These are phyloP conservation scores for Girardia tigrina DNA, from an alignment of 2,888 invertebrate species.

Conservation along the genomic window DNA sequence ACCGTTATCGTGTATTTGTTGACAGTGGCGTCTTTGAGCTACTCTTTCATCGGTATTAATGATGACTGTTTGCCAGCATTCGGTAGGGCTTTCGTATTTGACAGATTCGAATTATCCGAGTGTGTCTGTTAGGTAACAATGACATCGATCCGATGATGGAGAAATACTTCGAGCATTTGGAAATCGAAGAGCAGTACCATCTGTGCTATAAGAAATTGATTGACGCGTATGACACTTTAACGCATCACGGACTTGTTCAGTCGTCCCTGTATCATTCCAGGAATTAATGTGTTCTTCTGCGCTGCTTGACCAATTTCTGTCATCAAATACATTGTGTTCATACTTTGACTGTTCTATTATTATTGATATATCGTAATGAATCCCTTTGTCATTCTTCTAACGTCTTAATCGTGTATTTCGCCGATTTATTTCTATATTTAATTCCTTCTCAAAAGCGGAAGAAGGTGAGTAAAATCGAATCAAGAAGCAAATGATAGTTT, in stretches of 20 bases:
- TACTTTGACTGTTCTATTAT: no score
- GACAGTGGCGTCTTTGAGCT: not conserved
- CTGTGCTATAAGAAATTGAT: conserved; percentile 30
- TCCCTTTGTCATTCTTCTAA: no score
- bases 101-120: not conserved
- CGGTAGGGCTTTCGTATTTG: not conserved
- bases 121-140: not conserved
- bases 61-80: conserved; percentile 3
- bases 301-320: no score
- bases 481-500: no score
- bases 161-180: conserved; percentile 15
- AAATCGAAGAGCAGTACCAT: conserved; percentile 28
- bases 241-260: conserved; percentile 24
- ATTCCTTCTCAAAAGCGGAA: no score
- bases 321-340: no score
- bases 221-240: conserved; percentile 29
- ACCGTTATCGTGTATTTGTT: not conserved
- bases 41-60: not conserved
- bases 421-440: no score
- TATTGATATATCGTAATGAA: no score
- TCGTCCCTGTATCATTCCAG: conserved; percentile 26
- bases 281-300: no score
- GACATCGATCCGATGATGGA: not conserved
- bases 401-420: no score
- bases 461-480: no score